Conservation (phyloP, 2,888 invertebrate genomes). For the Ormyrus thymus region DNA sequence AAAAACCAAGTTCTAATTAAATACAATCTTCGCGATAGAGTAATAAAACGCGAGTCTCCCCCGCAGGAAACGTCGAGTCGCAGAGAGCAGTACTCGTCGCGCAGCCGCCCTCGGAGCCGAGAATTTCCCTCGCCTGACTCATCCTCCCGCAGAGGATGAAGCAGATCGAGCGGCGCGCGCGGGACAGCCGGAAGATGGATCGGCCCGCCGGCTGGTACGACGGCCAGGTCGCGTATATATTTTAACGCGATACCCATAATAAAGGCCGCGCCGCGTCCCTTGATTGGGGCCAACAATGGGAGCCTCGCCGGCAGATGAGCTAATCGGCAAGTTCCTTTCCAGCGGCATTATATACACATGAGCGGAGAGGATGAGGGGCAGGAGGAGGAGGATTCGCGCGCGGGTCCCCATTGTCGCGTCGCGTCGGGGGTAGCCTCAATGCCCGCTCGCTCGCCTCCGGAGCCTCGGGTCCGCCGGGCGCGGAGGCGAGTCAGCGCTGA, state of each 20-base stretch:
- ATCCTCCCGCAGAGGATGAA: slow-evolving; percentile 55
- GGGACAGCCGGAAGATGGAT: slow-evolving; percentile 33
- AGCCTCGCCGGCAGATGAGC: slow-evolving; percentile 68
- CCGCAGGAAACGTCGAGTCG: no score
- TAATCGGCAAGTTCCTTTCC: slow-evolving; percentile 75
- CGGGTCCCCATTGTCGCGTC: slow-evolving; percentile 50
- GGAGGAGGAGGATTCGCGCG: slow-evolving; percentile 13
- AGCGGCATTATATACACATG: slow-evolving; percentile 58
- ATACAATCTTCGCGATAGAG: no score
- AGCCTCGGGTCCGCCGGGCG: neutral
- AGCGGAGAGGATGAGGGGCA: slow-evolving; percentile 29
- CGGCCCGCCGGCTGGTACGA: slow-evolving; percentile 22
- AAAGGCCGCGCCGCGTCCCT: slow-evolving; percentile 66
- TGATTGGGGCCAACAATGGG: slow-evolving; percentile 74
- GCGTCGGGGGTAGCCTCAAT: slow-evolving; percentile 56
- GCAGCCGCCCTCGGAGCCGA: no score
- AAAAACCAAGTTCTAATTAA: no score
- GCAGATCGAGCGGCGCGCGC: neutral
- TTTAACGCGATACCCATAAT: slow-evolving; percentile 69
- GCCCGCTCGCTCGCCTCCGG: slow-evolving; percentile 46
- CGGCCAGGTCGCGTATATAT: slow-evolving; percentile 62
- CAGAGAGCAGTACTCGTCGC: no score
- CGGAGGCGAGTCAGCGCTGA: slow-evolving; percentile 40
- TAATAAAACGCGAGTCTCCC: no score
- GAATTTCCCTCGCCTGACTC: slow-evolving; percentile 57